Conservation (phyloP, 2,888 invertebrate genomes). For the Noctua janthe region DNA sequence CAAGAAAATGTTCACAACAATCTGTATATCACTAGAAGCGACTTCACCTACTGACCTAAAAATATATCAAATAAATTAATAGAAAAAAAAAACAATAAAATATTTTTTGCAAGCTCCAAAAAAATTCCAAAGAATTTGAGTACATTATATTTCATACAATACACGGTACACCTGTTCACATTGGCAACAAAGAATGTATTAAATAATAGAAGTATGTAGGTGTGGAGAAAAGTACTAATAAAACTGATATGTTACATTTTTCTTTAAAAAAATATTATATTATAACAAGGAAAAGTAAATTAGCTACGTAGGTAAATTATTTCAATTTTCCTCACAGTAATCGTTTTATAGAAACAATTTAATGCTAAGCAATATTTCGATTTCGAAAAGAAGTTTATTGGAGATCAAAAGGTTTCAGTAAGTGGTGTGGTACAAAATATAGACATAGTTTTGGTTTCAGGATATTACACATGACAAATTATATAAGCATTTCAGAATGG, state of each 20-base stretch:
- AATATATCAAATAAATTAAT: slow-evolving; percentile 17
- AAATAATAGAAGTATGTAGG: slow-evolving; percentile 52
- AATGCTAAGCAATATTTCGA: slow-evolving; percentile 50
- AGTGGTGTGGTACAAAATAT: slow-evolving; percentile 67
- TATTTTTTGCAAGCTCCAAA: slow-evolving; percentile 16
- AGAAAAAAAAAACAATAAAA: slow-evolving; percentile 21
- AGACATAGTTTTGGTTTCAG: slow-evolving; percentile 60
- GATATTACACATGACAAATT: slow-evolving; percentile 75
- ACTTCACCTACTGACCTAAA: slow-evolving; percentile 54
- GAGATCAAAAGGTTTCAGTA: slow-evolving; percentile 70
- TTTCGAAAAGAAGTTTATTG: slow-evolving; percentile 56
- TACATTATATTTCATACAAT: slow-evolving; percentile 50
- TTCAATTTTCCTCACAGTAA: slow-evolving; percentile 54
- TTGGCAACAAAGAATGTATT: slow-evolving; percentile 60
- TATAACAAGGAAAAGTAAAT: slow-evolving; percentile 50
- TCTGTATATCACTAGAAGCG: slow-evolving; percentile 59
- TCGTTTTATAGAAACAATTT: slow-evolving; percentile 63
- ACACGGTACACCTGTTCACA: slow-evolving; percentile 52
- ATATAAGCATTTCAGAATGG: slow-evolving; percentile 68
- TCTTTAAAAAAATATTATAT: slow-evolving; percentile 37
- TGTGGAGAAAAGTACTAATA: slow-evolving; percentile 55
- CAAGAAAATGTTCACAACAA: slow-evolving; percentile 82
- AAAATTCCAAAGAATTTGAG: slow-evolving; percentile 42
- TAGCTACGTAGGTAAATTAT: slow-evolving; percentile 49
- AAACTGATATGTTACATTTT: slow-evolving; percentile 56